phyloP scores from a whole-genome alignment of 1,140 invertebrate genomes.

The Diorhabda elongata region DNA sequence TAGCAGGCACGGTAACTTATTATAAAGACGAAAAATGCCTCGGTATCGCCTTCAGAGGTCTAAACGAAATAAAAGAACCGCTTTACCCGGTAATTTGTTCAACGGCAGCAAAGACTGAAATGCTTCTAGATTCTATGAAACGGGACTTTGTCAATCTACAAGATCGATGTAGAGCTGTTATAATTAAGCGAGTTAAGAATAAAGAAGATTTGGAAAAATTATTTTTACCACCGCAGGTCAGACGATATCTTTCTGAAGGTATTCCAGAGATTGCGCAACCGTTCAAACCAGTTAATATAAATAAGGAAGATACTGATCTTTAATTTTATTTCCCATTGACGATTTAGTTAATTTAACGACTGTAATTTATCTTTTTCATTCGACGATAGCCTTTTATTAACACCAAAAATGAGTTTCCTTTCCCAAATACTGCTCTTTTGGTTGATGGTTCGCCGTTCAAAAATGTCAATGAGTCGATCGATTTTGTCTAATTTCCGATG shows the following conservation, averaged over 20 bases:
- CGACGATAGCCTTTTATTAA: no score
- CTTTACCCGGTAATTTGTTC: slow-evolving; percentile 69
- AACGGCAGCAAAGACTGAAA: slow-evolving; percentile 72
- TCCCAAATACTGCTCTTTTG: no score
- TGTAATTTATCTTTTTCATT: no score
- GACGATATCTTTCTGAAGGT: slow-evolving; percentile 51
- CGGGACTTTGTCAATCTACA: slow-evolving; percentile 64
- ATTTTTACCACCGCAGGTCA: slow-evolving; percentile 50
- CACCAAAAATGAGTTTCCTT: no score
- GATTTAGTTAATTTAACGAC: no score
- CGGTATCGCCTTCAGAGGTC: slow-evolving; percentile 55
- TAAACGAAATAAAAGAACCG: slow-evolving; percentile 57
- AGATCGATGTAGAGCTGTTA: slow-evolving; percentile 58
- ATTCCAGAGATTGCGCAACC: slow-evolving; percentile 35
- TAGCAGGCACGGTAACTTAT: slow-evolving; percentile 66
- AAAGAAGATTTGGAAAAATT: slow-evolving; percentile 49
- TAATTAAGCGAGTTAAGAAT: slow-evolving; percentile 49
- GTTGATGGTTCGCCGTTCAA: no score
- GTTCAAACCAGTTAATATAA: slow-evolving; percentile 29
- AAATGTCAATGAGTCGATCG: no score
- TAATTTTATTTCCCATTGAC: no score
- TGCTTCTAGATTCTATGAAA: slow-evolving; percentile 53
- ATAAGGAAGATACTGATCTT: slow-evolving; percentile 5
- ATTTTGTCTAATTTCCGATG: no score
- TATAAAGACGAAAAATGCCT: slow-evolving; percentile 67